Base-by-base conservation (phyloP, 2,113 vertebrate genomes). In the Odontophorus gujanensis region DNA sequence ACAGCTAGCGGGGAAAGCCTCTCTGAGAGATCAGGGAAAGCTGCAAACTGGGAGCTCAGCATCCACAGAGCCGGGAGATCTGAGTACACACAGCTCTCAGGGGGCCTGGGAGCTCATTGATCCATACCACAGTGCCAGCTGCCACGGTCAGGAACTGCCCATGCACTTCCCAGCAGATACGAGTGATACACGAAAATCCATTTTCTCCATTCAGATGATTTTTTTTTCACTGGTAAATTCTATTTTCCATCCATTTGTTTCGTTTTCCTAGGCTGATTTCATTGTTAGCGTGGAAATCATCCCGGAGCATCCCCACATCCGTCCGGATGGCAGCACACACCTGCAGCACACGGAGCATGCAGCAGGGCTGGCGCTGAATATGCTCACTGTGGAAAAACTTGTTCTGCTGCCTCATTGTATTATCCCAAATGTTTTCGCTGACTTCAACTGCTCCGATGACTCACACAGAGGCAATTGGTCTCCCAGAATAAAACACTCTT, bases 381-480 rank as follows among this genome's bases (percentile, higher is more conserved):
- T 67, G 16, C 4, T 16, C 89, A 89, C 93, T 95, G 96, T 95
- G 68, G 87, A 43, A 63, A 55, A 96, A 93, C 96, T 81, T 38
- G 94, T 92, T 92, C 84, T 95, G 96, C 95, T 85, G 91, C 32
- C 89, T 93, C 94, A 95, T 92, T 95, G 91, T 95, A 30, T 78
- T 91, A 77, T 85, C 91, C 92, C 95, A 93, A 95, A 94, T 59
- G 78, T 91, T 96, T 93, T 92, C 0, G 75, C 95, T 96, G 96
- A 96, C 95, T 89, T 26, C 90, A 83, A 62, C 95, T 95, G 66
- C 87, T 92, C 81, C 24, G 74, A 5, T 94, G 96, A 95, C 84
- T 96, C 96, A 95, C 87, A 63, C 81, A 40, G 89, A 92, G 59
- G 89, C 92, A 79, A 20, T 40, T 65, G 84, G 83, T 65, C 69